Percentiles rank a stretch among this genome's conserved stretches.
phyloP scores from a whole-genome alignment of 2,888 invertebrate genomes.

The Synergus japonicus region DNA sequence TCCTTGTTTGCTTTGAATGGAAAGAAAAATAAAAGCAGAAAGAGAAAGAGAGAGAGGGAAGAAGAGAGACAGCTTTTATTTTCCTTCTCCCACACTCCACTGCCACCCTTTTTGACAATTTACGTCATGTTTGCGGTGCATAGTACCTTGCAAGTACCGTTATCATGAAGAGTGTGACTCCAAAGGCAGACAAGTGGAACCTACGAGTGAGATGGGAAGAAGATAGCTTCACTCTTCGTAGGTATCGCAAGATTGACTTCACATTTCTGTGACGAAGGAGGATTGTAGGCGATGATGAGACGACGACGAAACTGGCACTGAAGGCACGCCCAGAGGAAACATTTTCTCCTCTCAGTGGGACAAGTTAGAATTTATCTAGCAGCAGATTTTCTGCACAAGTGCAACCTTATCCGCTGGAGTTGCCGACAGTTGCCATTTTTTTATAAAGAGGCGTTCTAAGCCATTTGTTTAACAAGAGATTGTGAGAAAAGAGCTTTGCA shows the following conservation, averaged over 20 bases:
- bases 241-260: slow-evolving; percentile 1
- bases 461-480: too few species aligned
- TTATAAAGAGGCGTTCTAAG: background rate
- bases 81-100: background rate
- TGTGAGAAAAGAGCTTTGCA: too few species aligned
- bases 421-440: background rate
- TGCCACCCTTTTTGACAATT: background rate
- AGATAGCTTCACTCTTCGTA: background rate
- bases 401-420: background rate
- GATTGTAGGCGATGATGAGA: background rate
- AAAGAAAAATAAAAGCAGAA: background rate
- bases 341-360: slow-evolving; percentile 10
- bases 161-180: background rate
- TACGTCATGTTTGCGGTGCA: background rate
- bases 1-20: background rate
- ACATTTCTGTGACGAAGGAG: slow-evolving; percentile 14
- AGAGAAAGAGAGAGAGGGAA: too few species aligned
- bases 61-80: background rate
- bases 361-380: background rate
- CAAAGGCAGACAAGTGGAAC: background rate
- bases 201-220: background rate
- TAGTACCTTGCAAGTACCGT: background rate
- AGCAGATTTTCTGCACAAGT: background rate
- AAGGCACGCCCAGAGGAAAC: background rate
- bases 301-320: slow-evolving; percentile 7